Conservation (phyloP, 1,140 invertebrate genomes). For the Drosophila navojoa region DNA sequence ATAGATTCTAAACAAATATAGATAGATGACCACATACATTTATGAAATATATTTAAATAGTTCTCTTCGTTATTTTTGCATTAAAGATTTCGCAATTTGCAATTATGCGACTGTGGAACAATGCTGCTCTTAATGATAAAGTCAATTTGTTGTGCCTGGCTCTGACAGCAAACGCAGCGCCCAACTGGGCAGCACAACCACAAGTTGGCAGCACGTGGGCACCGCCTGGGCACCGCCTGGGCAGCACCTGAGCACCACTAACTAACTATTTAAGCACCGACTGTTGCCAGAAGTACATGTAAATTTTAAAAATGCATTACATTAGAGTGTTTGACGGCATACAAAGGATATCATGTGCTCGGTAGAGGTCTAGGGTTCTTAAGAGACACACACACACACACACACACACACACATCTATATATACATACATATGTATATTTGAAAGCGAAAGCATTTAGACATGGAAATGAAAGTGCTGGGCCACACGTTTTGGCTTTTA, state of each 20-base stretch:
- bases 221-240: not conserved
- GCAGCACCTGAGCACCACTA: constrained; percentile 34
- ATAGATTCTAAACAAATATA: no score
- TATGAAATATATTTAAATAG: no score
- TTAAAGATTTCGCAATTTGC: not conserved
- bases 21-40: no score
- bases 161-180: constrained; percentile 10
- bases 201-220: not conserved
- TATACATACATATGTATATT: not conserved
- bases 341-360: not conserved
- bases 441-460: constrained; percentile 43
- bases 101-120: constrained; percentile 21
- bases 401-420: not conserved
- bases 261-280: constrained; percentile 77
- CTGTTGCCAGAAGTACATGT: constrained; percentile 60
- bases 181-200: not conserved
- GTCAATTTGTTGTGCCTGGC: constrained; percentile 20
- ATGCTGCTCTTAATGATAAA: constrained; percentile 31
- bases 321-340: constrained; percentile 53
- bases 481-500: constrained; percentile 10
- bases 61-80: no score
- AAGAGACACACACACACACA: not conserved
- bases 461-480: constrained; percentile 52
- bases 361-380: not conserved
- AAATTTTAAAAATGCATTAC: constrained; percentile 78